phyloP scores from a whole-genome alignment of 1,140 invertebrate species.

The Drosophila melanica region DNA sequence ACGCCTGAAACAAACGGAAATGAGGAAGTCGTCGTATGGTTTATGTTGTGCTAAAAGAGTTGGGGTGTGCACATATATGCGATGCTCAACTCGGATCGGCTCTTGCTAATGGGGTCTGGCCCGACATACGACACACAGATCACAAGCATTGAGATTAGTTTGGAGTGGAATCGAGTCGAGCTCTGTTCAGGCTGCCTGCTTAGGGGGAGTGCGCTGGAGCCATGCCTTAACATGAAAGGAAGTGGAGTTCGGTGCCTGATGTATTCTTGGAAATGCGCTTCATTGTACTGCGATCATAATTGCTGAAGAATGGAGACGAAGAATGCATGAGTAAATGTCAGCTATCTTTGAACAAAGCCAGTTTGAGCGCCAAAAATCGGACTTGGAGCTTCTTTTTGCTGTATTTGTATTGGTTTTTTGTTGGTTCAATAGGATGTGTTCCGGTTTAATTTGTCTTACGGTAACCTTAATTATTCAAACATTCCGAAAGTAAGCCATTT shows the following conservation, averaged over 20 bases:
- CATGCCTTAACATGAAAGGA: constrained; percentile 19
- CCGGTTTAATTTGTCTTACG: background rate
- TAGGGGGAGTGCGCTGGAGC: constrained; percentile 34
- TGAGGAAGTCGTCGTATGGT: constrained; percentile 76
- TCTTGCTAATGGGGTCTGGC: constrained; percentile 45
- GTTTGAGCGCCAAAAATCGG: background rate
- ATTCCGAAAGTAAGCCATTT: too few species aligned
- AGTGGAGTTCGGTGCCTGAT: constrained; percentile 24
- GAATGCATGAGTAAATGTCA: background rate
- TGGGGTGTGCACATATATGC: constrained; percentile 41
- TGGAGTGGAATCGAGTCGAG: constrained; percentile 22
- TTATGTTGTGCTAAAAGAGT: constrained; percentile 77
- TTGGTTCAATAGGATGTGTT: background rate
- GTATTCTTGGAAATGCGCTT: constrained; percentile 52
- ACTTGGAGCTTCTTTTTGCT: background rate
- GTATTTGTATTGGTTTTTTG: background rate
- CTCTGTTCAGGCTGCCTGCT: background rate
- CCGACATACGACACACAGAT: constrained; percentile 61
- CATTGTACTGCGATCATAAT: constrained; percentile 27
- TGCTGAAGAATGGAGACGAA: constrained; percentile 5
- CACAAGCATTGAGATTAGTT: constrained; percentile 60
- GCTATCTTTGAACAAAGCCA: background rate
- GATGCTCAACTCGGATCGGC: constrained; percentile 12
- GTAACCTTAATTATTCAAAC: too few species aligned
- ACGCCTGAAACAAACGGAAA: constrained; percentile 55